phyloP scores from a whole-genome alignment of 2,113 vertebrate species.

The Chlorocebus sabaeus region DNA sequence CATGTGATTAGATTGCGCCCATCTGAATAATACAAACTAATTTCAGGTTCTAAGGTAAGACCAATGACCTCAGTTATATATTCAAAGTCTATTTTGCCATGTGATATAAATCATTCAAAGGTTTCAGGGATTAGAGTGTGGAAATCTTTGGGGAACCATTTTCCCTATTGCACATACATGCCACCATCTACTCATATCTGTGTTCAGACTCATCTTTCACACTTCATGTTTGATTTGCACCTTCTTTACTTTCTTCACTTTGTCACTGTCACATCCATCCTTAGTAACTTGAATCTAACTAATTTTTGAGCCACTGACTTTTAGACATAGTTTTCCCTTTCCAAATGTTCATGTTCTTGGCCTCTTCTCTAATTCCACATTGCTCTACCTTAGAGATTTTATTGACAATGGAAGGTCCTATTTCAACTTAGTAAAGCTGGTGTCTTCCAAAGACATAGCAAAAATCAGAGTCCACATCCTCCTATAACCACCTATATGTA shows the following conservation, averaged over 20 bases:
- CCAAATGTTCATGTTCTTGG: background rate
- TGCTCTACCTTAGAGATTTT: background rate
- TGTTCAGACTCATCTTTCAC: background rate
- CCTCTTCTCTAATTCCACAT: background rate
- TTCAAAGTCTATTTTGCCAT: background rate
- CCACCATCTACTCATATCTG: background rate
- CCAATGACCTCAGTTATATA: background rate
- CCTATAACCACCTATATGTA: background rate
- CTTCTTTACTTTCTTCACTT: background rate
- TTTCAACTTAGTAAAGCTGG: background rate
- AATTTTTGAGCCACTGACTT: background rate
- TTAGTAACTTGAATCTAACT: background rate
- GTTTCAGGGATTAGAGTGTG: background rate
- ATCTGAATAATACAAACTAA: background rate
- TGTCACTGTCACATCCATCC: background rate
- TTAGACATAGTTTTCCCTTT: background rate
- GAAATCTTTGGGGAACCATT: background rate
- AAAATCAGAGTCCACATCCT: background rate
- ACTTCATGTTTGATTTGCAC: background rate
- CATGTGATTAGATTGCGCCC: background rate
- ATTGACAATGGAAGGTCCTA: background rate
- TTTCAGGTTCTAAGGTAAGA: background rate
- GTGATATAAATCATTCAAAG: background rate
- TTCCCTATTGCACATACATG: background rate
- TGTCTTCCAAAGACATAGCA: background rate